Base-by-base conservation (phyloP, 2,888 invertebrate species). In the Furcula furcula region DNA sequence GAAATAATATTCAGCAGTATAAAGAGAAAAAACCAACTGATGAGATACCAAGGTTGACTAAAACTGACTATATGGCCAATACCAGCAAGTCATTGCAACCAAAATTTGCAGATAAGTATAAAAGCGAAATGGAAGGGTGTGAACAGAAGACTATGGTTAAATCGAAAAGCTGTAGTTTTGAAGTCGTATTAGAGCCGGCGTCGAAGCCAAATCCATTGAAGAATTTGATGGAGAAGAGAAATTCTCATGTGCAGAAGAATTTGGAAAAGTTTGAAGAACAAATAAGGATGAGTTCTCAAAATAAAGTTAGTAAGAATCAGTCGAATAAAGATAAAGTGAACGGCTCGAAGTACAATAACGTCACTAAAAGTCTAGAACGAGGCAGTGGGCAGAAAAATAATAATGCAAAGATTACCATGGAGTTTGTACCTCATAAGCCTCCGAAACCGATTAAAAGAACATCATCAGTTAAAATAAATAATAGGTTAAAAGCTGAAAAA, bases 391-490 rank as follows among this genome's bases (percentile, higher is more conserved):
- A 76, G 36, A 89, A 87, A 34, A 87, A 82, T 45, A 78, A 77
- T 40, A 87, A 86, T 35, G 72, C 64, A 4, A 88, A 89, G 67
- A 77, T 84, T 12, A 85, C 85, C 1, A 88, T 90, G 86, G 89
- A 90, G 30, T 90, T 90, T 58, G 92, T 94, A 0, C 92, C 92
- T 0, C 94, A 94, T 53, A 94, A 94, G 57, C 94, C 94, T 0
- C 94, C 94, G 0, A 93, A 94, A 66, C 93, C 93, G 0, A 90
- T 92, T 0, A 90, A 93, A 31, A 81, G 93, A 22, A 92, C 93
- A 5, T 92, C 93, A 2, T 93, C 93, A 11, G 89, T 91, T 27
- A 90, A 91, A 55, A 79, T 91, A 19, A 90, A 90, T 40, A 89
- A 90, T 26, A 81, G 91, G 59, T 57, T 86, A 0, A 87, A 89